These are phyloP conservation scores for Ameiurus melas DNA, from an alignment of 2,113 vertebrate genomes.

Conservation along the genomic window DNA sequence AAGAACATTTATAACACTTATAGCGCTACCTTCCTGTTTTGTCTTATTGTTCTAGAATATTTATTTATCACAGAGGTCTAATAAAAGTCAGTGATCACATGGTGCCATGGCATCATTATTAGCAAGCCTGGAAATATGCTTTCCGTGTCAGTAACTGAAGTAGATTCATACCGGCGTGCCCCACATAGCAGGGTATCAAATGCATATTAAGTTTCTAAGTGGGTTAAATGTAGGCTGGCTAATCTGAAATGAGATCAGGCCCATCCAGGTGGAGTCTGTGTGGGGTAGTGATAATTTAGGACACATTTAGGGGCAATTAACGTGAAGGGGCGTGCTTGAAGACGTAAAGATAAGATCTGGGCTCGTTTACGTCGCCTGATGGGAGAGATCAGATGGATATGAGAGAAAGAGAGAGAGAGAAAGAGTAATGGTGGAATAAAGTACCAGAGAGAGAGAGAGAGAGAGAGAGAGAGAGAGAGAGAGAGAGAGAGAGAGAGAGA, in stretches of 20 bases:
- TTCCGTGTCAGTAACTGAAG: neutral
- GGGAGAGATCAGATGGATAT: conserved; percentile 13
- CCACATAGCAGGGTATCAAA: neutral
- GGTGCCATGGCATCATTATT: neutral
- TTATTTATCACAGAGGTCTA: neutral
- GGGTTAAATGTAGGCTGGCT: conserved; percentile 37
- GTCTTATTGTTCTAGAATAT: neutral
- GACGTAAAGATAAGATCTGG: conserved; percentile 33
- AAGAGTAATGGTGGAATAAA: neutral
- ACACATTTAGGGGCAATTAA: conserved; percentile 39
- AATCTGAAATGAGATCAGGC: conserved; percentile 37
- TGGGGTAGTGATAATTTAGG: conserved; percentile 28
- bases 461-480: neutral
- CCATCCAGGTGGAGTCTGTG: conserved; percentile 44
- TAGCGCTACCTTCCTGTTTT: neutral
- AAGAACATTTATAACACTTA: neutral
- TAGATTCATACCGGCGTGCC: neutral
- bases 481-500: no score
- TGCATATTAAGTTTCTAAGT: conserved; percentile 13
- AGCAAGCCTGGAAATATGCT: neutral
- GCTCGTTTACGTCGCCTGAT: conserved; percentile 17
- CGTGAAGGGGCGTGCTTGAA: conserved; percentile 11
- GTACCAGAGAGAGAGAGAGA: neutral
- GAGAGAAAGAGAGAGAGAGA: neutral
- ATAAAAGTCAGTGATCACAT: neutral